Evolutionary conservation across 2,113 vertebrate genomes (phyloP).

Genomic region (Brevimyrus niger): DNA sequence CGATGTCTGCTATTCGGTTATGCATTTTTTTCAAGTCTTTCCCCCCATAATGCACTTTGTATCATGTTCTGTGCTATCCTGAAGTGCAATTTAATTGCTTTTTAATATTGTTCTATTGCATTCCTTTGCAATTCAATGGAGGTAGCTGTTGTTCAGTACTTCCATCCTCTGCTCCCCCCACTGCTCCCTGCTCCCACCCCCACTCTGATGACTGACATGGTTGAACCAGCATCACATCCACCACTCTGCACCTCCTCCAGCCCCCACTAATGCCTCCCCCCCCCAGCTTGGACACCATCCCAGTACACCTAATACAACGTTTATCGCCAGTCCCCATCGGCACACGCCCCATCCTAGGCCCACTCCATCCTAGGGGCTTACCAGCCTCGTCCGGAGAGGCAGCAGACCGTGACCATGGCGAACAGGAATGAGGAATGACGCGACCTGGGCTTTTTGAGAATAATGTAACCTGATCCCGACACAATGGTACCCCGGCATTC

Average conservation of each 20-base stretch:
- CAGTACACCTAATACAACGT: constrained; percentile 40
- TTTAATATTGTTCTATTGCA: not conserved
- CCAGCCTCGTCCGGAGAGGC: not conserved
- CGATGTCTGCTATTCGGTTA: not conserved
- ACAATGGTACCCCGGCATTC: not conserved
- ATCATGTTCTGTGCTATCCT: not conserved
- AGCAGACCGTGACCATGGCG: constrained; percentile 20
- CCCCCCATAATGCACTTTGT: not conserved
- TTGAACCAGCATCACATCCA: not conserved
- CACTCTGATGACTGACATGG: not conserved
- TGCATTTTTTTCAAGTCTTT: not conserved
- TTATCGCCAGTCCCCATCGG: constrained; percentile 46
- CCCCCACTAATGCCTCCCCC: not conserved
- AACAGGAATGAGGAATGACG: constrained; percentile 19
- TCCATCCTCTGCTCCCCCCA: not conserved
- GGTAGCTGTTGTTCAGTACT: not conserved
- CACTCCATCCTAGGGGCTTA: constrained; percentile 12
- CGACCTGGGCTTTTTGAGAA: not conserved
- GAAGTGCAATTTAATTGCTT: not conserved
- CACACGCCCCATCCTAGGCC: constrained; percentile 40
- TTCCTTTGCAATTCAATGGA: not conserved
- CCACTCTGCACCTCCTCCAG: not conserved
- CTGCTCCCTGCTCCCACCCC: not conserved
- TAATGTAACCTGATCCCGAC: not conserved
- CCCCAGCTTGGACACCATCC: constrained; percentile 25